Evolutionary conservation across 1,140 invertebrate species (phyloP).

Genomic region (Spodoptera frugiperda): DNA sequence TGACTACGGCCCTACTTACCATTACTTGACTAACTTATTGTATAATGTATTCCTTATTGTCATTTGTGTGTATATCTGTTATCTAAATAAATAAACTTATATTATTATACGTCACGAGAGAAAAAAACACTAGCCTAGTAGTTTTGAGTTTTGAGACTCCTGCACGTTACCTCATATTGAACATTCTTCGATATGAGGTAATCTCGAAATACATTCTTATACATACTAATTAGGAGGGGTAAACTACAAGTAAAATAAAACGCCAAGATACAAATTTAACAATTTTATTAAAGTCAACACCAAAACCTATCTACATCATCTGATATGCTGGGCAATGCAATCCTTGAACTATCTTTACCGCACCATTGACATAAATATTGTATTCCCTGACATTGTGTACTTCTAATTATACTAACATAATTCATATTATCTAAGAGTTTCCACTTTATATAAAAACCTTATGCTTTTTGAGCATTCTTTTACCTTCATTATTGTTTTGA

Average conservation of each 20-base stretch:
- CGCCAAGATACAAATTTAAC: constrained; percentile 74
- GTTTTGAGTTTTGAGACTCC: too few species aligned
- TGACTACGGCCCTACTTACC: too few species aligned
- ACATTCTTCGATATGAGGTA: too few species aligned
- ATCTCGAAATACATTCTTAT: too few species aligned
- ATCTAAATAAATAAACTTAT: too few species aligned
- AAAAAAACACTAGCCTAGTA: too few species aligned
- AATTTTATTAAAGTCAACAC: constrained; percentile 79
- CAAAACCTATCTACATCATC: constrained; percentile 74
- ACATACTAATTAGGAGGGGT: too few species aligned
- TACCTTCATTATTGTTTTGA: constrained; percentile 38
- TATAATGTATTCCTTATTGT: too few species aligned
- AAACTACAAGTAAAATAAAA: constrained; percentile 57
- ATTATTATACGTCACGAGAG: too few species aligned
- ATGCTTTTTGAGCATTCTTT: constrained; percentile 49
- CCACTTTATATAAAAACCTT: constrained; percentile 43
- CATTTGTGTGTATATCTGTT: too few species aligned
- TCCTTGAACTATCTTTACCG: constrained; percentile 46
- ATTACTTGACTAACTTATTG: too few species aligned
- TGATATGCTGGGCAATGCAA: constrained; percentile 75
- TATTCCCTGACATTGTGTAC: constrained; percentile 46
- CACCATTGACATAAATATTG: constrained; percentile 44
- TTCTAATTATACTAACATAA: constrained; percentile 45
- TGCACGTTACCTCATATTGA: too few species aligned
- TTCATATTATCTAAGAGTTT: constrained; percentile 47